Evolutionary conservation across 1,140 invertebrate species (phyloP).

Genomic region (Caenorhabditis remanei): DNA sequence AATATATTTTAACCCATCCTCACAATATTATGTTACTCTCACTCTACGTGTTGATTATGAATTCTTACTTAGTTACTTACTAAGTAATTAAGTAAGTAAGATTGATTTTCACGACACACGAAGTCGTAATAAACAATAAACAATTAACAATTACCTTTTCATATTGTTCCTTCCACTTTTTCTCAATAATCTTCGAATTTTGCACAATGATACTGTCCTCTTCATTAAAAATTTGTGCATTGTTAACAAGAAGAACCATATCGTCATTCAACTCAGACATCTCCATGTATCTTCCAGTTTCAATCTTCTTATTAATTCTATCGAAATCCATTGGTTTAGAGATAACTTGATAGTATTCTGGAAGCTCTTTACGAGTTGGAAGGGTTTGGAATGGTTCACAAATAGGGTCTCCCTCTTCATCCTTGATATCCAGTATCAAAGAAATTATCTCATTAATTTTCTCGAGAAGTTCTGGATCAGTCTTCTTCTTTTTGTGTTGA

Average conservation of each 20-base stretch:
- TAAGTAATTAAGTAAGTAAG: too few species aligned
- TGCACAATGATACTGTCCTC: neutral
- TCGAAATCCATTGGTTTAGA: slow-evolving; percentile 95
- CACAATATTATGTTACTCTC: too few species aligned
- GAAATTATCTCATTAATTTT: slow-evolving; percentile 1
- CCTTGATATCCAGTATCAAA: neutral
- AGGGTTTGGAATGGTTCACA: slow-evolving; percentile 95
- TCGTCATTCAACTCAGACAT: slow-evolving; percentile 38
- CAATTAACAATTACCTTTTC: neutral
- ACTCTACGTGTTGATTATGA: too few species aligned
- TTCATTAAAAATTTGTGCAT: slow-evolving; percentile 21
- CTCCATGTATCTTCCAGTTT: slow-evolving; percentile 27
- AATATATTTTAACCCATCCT: too few species aligned
- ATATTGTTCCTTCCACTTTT: neutral
- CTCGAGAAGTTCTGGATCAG: neutral
- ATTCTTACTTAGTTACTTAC: too few species aligned
- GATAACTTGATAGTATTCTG: slow-evolving; percentile 97
- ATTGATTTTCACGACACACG: too few species aligned
- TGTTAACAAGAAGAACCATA: slow-evolving; percentile 27
- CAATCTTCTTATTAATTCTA: slow-evolving; percentile 82
- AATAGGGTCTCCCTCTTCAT: slow-evolving; percentile 86
- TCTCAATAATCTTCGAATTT: neutral
- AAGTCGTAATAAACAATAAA: too few species aligned
- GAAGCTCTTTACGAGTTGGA: slow-evolving; percentile 90
- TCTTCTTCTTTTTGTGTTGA: slow-evolving; percentile 10